Conservation (phyloP, 92 coral and sea anemone genomes). For the Porites divaricata region DNA sequence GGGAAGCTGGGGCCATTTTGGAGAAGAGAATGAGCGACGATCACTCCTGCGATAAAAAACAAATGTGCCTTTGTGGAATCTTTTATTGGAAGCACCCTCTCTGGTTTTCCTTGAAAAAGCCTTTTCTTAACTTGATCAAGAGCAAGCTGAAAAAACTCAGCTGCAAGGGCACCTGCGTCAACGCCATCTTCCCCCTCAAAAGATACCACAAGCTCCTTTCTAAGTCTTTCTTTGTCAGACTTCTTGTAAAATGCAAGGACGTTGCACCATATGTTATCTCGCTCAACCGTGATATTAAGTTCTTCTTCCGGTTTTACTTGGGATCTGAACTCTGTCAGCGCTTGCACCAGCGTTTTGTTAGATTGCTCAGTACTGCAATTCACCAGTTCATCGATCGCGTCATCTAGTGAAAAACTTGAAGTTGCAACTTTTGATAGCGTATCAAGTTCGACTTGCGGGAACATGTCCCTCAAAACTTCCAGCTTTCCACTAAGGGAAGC, state of each 20-base stretch:
- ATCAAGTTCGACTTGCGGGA: too few species aligned
- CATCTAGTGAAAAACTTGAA: too few species aligned
- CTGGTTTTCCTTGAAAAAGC: constrained; percentile 49
- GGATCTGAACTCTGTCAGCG: constrained; percentile 4
- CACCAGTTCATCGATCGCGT: too few species aligned
- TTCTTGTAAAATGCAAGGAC: constrained; percentile 42
- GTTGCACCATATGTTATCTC: constrained; percentile 45
- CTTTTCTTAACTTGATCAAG: constrained; percentile 40
- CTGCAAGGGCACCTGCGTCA: too few species aligned
- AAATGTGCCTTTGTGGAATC: constrained; percentile 35
- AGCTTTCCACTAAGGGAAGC: too few species aligned
- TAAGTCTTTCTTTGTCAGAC: constrained; percentile 12
- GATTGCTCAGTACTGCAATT: too few species aligned
- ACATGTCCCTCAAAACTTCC: too few species aligned
- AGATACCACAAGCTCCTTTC: constrained; percentile 37
- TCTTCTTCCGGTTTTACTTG: constrained; percentile 16
- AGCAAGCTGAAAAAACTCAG: constrained; percentile 46
- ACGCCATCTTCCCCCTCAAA: constrained; percentile 44
- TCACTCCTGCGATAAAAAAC: constrained; percentile 47
- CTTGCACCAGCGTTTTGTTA: too few species aligned
- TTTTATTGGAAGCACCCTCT: constrained; percentile 36
- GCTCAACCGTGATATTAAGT: constrained; percentile 28
- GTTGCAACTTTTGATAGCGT: too few species aligned
- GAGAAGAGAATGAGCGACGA: constrained; percentile 22
- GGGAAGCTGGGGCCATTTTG: constrained; percentile 32